These are phyloP conservation scores for Parazoanthus darwini DNA, from an alignment of 92 coral and sea anemone species.

Conservation along the genomic window DNA sequence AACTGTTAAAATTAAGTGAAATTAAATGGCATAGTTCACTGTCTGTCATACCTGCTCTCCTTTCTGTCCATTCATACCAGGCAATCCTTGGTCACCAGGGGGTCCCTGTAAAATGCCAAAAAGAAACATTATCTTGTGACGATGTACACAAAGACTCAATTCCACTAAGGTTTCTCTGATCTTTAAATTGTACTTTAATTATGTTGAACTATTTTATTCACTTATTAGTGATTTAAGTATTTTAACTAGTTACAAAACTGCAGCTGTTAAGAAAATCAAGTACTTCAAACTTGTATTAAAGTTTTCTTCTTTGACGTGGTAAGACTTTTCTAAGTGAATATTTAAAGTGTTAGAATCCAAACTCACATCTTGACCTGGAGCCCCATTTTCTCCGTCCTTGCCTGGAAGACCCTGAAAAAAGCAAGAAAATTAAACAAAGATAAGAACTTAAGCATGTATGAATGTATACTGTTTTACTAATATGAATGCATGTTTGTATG, in stretches of 20 bases:
- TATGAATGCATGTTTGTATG: no score
- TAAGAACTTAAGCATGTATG: no score
- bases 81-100: slow-evolving; percentile 17
- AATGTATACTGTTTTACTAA: no score
- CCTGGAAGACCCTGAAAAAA: slow-evolving; percentile 35
- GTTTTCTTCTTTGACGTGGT: background rate
- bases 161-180: no score
- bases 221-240: no score
- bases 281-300: no score
- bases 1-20: background rate
- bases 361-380: slow-evolving; percentile 26
- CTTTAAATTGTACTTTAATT: no score
- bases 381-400: slow-evolving; percentile 33
- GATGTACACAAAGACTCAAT: background rate
- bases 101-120: slow-evolving; percentile 2
- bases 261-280: no score
- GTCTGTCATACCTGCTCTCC: slow-evolving; percentile 21
- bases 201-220: no score
- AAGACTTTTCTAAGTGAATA: background rate
- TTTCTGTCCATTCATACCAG: slow-evolving; percentile 29
- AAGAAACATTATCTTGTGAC: background rate
- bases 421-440: background rate
- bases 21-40: background rate
- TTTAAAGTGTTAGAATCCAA: background rate
- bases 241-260: no score